These are phyloP conservation scores for Heliconius nattereri DNA, from an alignment of 1,140 invertebrate species.

Conservation along the genomic window DNA sequence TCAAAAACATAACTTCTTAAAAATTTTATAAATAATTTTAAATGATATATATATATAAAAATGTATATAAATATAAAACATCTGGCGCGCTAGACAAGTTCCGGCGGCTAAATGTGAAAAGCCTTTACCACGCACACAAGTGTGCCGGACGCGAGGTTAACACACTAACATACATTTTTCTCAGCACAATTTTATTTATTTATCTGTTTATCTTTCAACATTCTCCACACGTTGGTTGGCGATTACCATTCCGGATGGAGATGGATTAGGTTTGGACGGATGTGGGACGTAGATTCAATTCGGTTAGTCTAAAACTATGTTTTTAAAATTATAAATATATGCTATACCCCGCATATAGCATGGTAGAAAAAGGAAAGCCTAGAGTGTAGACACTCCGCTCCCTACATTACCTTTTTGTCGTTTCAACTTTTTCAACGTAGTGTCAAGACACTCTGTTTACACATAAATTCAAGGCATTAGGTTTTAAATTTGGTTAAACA, in stretches of 20 bases:
- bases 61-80: conserved; percentile 4
- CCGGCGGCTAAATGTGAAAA: conserved; percentile 25
- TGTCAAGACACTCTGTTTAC: no score
- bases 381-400: no score
- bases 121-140: conserved; percentile 28
- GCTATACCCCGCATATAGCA: background rate
- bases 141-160: conserved; percentile 50
- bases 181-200: conserved; percentile 68
- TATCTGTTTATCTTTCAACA: conserved; percentile 58
- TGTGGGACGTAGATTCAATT: conserved; percentile 28
- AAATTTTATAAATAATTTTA: no score
- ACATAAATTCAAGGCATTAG: no score
- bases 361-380: no score
- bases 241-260: conserved; percentile 63
- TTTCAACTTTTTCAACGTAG: no score
- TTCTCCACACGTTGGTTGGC: conserved; percentile 53
- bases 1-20: no score
- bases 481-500: no score
- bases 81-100: conserved; percentile 2
- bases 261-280: conserved; percentile 51
- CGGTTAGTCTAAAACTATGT: background rate
- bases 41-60: background rate
- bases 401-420: no score
- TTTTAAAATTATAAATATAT: background rate
- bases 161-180: conserved; percentile 76